These are phyloP conservation scores for Pagrus major DNA, from an alignment of 2,113 vertebrate species.

Conservation along the genomic window DNA sequence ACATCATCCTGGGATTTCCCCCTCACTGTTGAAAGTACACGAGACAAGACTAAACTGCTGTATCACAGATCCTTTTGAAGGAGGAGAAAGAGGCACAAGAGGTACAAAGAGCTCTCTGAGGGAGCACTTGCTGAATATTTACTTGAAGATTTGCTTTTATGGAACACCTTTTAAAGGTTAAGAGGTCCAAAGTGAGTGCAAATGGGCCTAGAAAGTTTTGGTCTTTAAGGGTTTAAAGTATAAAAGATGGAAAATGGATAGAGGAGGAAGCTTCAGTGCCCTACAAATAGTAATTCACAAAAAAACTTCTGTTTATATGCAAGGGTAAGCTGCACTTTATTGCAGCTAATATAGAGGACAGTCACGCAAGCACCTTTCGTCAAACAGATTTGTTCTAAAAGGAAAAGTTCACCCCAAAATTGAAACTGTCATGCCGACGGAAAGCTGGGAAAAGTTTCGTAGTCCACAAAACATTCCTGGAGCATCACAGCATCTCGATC, in stretches of 20 bases:
- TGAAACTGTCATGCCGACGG: no score
- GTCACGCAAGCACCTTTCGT: neutral
- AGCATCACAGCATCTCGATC: no score
- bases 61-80: slow-evolving; percentile 12
- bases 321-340: neutral
- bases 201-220: neutral
- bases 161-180: slow-evolving; percentile 19
- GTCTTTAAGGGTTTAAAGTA: neutral
- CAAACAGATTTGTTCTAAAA: neutral
- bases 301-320: neutral
- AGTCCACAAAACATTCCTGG: no score
- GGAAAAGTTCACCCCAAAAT: no score
- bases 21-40: slow-evolving; percentile 3
- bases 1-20: slow-evolving; percentile 13
- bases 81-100: slow-evolving; percentile 10
- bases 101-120: slow-evolving; percentile 13
- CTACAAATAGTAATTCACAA: neutral
- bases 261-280: slow-evolving; percentile 3
- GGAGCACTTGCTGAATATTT: slow-evolving; percentile 21
- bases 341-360: neutral
- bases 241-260: neutral
- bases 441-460: no score
- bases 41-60: slow-evolving; percentile 18
- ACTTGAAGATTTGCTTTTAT: slow-evolving; percentile 25
- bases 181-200: slow-evolving; percentile 5